Evolutionary conservation across 2,888 invertebrate species (phyloP).

Genomic region (Mythimna loreyi): DNA sequence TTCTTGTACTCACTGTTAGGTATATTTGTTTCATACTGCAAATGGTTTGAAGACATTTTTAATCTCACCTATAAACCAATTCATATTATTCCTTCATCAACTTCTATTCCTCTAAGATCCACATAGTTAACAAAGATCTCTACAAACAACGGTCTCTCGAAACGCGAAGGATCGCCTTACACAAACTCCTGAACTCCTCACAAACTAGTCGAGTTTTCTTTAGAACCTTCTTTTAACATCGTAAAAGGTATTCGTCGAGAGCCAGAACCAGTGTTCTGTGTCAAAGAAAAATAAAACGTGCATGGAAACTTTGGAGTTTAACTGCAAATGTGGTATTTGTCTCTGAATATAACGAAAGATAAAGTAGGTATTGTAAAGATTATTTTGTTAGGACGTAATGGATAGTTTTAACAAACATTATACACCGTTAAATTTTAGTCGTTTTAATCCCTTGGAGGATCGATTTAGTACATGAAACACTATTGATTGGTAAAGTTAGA

Average conservation of each 20-base stretch:
- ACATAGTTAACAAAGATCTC: conserved; percentile 33
- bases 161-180: conserved; percentile 30
- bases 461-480: too few species aligned
- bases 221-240: conserved; percentile 21
- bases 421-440: too few species aligned
- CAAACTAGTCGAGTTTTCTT: conserved; percentile 23
- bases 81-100: neutral
- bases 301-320: neutral
- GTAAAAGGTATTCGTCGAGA: conserved; percentile 45
- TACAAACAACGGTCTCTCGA: conserved; percentile 27
- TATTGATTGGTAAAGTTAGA: too few species aligned
- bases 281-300: conserved; percentile 25
- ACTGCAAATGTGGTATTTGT: neutral
- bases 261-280: conserved; percentile 8
- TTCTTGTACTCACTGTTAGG: too few species aligned
- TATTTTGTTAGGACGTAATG: too few species aligned
- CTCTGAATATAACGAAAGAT: neutral
- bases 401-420: too few species aligned
- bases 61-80: too few species aligned
- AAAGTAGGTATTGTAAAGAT: too few species aligned
- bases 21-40: too few species aligned
- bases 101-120: conserved; percentile 23
- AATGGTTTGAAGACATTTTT: too few species aligned
- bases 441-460: too few species aligned
- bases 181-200: conserved; percentile 23